phyloP scores from a whole-genome alignment of 2,888 invertebrate species.

The Drosophila mimica region DNA sequence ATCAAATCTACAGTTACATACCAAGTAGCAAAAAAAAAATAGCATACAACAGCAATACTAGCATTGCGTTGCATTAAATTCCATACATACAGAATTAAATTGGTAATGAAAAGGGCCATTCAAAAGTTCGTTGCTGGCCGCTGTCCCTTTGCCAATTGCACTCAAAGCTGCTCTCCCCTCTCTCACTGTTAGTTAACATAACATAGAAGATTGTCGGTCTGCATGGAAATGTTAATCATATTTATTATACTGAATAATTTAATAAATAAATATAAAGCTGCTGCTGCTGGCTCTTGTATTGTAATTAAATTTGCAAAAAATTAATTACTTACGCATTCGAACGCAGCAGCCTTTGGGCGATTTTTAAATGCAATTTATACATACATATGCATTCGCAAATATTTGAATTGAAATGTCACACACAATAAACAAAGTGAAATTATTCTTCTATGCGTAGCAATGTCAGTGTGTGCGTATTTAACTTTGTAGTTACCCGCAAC shows the following conservation, averaged over 20 bases:
- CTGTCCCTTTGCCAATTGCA: background rate
- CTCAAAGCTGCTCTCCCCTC: background rate
- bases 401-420: constrained; percentile 66
- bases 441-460: constrained; percentile 33
- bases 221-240: constrained; percentile 5
- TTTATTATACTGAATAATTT: background rate
- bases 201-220: constrained; percentile 5
- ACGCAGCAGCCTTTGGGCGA: constrained; percentile 33
- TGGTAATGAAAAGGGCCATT: background rate
- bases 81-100: background rate
- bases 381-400: constrained; percentile 61
- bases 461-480: constrained; percentile 1
- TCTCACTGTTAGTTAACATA: constrained; percentile 16
- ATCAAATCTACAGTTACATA: background rate
- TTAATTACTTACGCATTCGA: constrained; percentile 67
- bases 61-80: no score
- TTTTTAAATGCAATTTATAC: constrained; percentile 69
- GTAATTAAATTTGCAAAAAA: constrained; percentile 73
- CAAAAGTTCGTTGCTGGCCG: background rate
- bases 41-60: no score
- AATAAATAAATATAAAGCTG: background rate
- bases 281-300: constrained; percentile 11
- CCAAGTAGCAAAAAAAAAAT: no score
- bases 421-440: constrained; percentile 66
- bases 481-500: constrained; percentile 27